Conservation (phyloP, 2,797 vertebrate genomes). For the Lateolabrax maculatus region DNA sequence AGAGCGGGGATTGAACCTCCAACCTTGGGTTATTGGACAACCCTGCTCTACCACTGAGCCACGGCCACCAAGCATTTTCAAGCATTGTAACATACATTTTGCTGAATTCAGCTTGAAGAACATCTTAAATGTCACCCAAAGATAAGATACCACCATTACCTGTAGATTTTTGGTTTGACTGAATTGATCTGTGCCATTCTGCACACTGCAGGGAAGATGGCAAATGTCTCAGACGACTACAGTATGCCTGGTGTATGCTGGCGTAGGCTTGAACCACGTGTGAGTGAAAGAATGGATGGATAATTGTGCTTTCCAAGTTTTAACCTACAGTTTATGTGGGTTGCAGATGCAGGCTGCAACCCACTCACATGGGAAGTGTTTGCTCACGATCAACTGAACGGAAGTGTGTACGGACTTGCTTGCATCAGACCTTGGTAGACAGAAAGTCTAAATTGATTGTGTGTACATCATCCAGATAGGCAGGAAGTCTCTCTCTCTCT, state of each 20-base stretch:
- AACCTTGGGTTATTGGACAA: too few species aligned
- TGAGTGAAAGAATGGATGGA: neutral
- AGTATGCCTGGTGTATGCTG: neutral
- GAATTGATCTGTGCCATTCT: too few species aligned
- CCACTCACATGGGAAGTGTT: neutral
- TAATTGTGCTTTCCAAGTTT: neutral
- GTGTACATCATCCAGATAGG: slow-evolving; percentile 61
- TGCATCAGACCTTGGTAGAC: slow-evolving; percentile 55
- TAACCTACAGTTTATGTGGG: neutral
- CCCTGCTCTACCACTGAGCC: too few species aligned
- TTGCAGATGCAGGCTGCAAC: neutral
- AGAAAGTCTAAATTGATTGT: slow-evolving; percentile 60
- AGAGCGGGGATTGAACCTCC: too few species aligned
- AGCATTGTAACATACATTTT: too few species aligned
- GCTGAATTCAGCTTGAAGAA: neutral
- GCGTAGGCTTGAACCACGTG: neutral
- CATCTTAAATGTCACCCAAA: neutral
- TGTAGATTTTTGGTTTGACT: too few species aligned
- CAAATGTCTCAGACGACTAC: neutral
- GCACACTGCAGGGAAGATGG: neutral
- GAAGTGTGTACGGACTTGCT: slow-evolving; percentile 30
- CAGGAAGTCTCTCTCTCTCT: slow-evolving; percentile 54
- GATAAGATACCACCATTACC: neutral
- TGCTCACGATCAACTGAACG: slow-evolving; percentile 6
- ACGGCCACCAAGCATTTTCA: too few species aligned